Percentiles rank a stretch among this genome's conserved stretches.
Evolutionary conservation across 2,888 invertebrate genomes (phyloP).

Genomic region (Xestoiulus laeticollis): DNA sequence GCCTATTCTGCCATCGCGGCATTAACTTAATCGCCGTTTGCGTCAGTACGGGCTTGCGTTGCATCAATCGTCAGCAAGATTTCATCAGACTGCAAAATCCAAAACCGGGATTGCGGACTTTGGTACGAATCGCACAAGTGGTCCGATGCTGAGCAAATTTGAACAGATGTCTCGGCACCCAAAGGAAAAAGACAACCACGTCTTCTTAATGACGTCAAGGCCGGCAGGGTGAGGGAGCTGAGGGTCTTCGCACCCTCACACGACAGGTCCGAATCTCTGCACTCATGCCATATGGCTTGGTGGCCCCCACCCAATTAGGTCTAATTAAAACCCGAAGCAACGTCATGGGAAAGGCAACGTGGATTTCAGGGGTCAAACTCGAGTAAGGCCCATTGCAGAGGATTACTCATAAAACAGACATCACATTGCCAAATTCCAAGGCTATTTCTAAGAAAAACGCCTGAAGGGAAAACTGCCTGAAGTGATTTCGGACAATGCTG

Average conservation of each 20-base stretch:
- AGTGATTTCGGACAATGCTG: background rate
- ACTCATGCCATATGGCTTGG: background rate
- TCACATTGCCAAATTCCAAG: background rate
- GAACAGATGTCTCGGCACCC: conserved; percentile 17
- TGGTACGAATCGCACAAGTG: background rate
- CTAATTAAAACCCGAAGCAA: background rate
- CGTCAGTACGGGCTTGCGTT: conserved; percentile 4
- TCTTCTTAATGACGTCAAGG: background rate
- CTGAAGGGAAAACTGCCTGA: background rate
- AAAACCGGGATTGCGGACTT: background rate
- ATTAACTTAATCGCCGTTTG: background rate
- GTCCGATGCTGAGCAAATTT: background rate
- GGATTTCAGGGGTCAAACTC: background rate
- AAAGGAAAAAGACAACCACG: background rate
- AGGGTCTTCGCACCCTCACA: background rate
- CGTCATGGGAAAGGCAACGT: background rate
- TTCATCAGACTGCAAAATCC: background rate
- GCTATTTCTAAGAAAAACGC: background rate
- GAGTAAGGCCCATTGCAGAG: background rate
- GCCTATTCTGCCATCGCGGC: background rate
- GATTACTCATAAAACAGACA: too few species aligned
- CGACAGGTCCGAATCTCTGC: background rate
- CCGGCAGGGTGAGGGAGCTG: background rate
- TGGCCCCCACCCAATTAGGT: background rate
- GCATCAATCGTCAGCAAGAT: conserved; percentile 28